These are phyloP conservation scores for Pollenia labialis DNA, from an alignment of 2,888 invertebrate genomes.

Conservation along the genomic window DNA sequence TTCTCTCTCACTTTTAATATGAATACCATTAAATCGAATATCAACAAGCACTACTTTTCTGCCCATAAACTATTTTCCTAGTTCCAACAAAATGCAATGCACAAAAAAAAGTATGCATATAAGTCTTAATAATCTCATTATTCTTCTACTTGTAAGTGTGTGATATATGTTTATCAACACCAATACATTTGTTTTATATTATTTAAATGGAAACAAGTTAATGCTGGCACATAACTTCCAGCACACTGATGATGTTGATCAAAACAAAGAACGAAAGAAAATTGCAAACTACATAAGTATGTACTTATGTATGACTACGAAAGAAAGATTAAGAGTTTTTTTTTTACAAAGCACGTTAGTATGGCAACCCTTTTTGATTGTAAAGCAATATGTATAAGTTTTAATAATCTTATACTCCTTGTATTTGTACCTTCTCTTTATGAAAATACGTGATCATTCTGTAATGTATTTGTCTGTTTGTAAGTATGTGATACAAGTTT, in stretches of 20 bases:
- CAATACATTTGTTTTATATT: constrained; percentile 15
- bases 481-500: constrained; percentile 1
- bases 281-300: constrained; percentile 11
- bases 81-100: too few species aligned
- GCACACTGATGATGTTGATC: not conserved
- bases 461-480: constrained; percentile 16
- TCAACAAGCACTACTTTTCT: too few species aligned
- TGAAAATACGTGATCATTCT: constrained; percentile 19
- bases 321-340: not conserved
- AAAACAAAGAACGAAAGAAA: not conserved
- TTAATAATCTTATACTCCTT: constrained; percentile 27
- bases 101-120: not conserved
- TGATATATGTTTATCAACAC: not conserved
- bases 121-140: constrained; percentile 29
- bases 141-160: constrained; percentile 13
- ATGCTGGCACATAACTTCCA: too few species aligned
- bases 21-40: too few species aligned
- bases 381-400: constrained; percentile 20
- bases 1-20: too few species aligned
- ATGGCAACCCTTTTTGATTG: constrained; percentile 13
- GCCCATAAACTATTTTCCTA: too few species aligned
- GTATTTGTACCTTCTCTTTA: not conserved
- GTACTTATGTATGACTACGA: not conserved
- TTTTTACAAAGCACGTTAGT: not conserved
- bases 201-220: not conserved